Percentiles rank a stretch among this genome's conserved stretches.
phyloP scores from a whole-genome alignment of 2,888 invertebrate species.

The Scaptomyza polygonia region DNA sequence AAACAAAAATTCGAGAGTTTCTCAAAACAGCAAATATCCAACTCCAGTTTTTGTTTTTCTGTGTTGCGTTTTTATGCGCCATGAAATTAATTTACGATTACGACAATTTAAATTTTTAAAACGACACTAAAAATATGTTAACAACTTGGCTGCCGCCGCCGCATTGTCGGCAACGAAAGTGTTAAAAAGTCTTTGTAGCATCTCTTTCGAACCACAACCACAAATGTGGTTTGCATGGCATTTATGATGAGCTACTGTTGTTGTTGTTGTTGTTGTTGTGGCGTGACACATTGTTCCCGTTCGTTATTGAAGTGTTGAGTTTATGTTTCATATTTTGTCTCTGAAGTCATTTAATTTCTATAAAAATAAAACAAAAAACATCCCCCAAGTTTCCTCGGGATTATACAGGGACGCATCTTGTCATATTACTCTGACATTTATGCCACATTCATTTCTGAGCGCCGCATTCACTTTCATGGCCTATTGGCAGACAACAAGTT shows the following conservation, averaged over 20 bases:
- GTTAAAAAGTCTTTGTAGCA: constrained; percentile 60
- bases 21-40: constrained; percentile 4
- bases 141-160: constrained; percentile 62
- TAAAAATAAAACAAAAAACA: constrained; percentile 37
- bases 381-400: constrained; percentile 18
- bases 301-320: constrained; percentile 65
- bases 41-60: constrained; percentile 2
- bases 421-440: constrained; percentile 67
- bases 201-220: constrained; percentile 13
- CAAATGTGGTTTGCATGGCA: constrained; percentile 60
- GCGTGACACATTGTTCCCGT: constrained; percentile 57
- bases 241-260: constrained; percentile 55
- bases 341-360: constrained; percentile 65
- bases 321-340: constrained; percentile 63
- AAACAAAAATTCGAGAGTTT: constrained; percentile 29
- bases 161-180: constrained; percentile 71
- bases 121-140: constrained; percentile 76
- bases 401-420: constrained; percentile 25
- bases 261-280: constrained; percentile 14
- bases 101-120: constrained; percentile 82
- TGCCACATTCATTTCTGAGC: constrained; percentile 41
- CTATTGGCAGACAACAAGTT: constrained; percentile 43
- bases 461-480: constrained; percentile 38
- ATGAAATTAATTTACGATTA: constrained; percentile 84
- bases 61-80: constrained; percentile 78